Conservation (phyloP, 2,888 invertebrate species). For the Coelinius sp. region DNA sequence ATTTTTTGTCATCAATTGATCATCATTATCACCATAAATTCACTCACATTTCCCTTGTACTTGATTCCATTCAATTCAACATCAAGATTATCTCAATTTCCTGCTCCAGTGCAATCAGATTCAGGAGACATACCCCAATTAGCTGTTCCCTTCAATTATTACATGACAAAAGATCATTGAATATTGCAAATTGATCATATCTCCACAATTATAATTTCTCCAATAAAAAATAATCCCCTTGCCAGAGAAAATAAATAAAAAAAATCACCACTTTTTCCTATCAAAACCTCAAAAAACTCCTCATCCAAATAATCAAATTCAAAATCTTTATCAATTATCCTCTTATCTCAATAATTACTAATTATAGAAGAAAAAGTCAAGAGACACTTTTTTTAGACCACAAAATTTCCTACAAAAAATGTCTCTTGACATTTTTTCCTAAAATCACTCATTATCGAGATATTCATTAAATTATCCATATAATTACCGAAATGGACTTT, state of each 20-base stretch:
- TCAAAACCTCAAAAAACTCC: too few relatives aligned
- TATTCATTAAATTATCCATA: too few relatives aligned
- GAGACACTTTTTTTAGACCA: too few relatives aligned
- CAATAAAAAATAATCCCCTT: not conserved
- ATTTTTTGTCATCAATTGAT: not conserved
- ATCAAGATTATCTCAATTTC: constrained; percentile 10
- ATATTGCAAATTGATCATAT: not conserved
- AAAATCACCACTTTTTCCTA: too few relatives aligned
- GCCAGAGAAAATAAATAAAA: too few relatives aligned
- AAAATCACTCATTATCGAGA: too few relatives aligned
- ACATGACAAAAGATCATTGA: not conserved
- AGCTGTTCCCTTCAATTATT: not conserved
- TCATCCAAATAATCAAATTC: too few relatives aligned
- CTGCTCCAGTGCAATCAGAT: not conserved
- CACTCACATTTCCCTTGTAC: constrained; percentile 1
- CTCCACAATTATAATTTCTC: not conserved
- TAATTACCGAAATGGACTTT: not conserved
- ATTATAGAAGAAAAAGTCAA: too few relatives aligned
- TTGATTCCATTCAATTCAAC: not conserved
- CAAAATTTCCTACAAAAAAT: too few relatives aligned
- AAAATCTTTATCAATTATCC: too few relatives aligned
- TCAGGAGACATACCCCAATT: not conserved
- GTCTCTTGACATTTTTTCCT: too few relatives aligned
- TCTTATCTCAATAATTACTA: too few relatives aligned
- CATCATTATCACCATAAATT: not conserved